These are phyloP conservation scores for Melierax canorus DNA, from an alignment of 2,113 vertebrate genomes.

Conservation along the genomic window DNA sequence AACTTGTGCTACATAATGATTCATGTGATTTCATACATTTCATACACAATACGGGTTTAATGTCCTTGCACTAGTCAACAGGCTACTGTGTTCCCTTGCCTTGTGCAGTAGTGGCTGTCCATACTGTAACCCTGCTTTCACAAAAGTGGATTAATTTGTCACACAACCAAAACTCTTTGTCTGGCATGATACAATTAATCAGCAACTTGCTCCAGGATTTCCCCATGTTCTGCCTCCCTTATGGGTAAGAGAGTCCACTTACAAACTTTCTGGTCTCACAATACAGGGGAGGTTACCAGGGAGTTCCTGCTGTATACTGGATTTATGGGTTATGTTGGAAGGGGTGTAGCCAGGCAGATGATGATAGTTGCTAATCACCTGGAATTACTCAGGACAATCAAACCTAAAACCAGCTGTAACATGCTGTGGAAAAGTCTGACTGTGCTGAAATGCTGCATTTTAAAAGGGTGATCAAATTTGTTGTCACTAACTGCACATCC, in stretches of 20 bases:
- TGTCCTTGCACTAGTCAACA: not conserved
- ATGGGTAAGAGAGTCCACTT: rapidly evolving
- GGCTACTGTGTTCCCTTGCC: not conserved
- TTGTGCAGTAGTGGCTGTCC: not conserved
- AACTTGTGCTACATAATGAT: not conserved
- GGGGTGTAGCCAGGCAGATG: not conserved
- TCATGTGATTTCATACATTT: not conserved
- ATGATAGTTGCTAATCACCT: not conserved
- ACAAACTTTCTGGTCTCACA: not conserved
- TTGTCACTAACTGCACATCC: not conserved
- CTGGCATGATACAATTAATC: rapidly evolving
- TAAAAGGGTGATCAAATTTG: not conserved
- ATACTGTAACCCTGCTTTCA: not conserved
- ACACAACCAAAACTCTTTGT: not conserved
- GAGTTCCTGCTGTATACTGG: not conserved
- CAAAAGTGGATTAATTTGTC: not conserved
- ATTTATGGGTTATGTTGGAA: not conserved
- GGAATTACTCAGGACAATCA: not conserved
- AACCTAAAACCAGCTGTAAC: not conserved
- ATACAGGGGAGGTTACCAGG: not conserved
- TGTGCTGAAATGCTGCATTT: not conserved
- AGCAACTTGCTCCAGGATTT: not conserved
- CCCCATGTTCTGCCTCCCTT: not conserved
- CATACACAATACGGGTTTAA: not conserved
- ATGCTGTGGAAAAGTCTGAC: not conserved